phyloP scores from a whole-genome alignment of 2,797 vertebrate species.

The Triplophysa bombifrons region DNA sequence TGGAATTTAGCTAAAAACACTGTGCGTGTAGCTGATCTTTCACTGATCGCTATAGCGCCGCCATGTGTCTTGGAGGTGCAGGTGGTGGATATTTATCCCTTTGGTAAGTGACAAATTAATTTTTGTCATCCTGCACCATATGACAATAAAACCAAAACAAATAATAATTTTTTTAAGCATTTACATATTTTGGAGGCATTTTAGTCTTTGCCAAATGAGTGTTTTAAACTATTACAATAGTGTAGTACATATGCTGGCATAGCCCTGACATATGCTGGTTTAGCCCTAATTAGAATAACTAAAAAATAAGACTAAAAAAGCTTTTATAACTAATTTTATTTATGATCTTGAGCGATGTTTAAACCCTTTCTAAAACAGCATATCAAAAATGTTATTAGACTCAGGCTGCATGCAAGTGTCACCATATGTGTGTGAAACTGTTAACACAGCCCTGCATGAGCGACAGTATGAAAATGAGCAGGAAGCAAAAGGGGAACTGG shows the following conservation, averaged over 20 bases:
- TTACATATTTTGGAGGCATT: neutral
- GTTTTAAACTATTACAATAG: too few species aligned
- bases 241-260: too few species aligned
- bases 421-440: conserved; percentile 17
- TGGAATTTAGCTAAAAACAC: too few species aligned
- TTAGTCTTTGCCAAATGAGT: too few species aligned
- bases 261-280: too few species aligned
- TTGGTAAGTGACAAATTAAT: neutral
- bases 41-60: neutral
- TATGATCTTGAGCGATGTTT: neutral
- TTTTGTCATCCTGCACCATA: neutral
- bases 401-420: neutral
- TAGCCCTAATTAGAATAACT: too few species aligned
- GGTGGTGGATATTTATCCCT: neutral
- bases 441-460: conserved; percentile 64
- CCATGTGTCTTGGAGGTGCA: conserved; percentile 19
- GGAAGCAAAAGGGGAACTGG: conserved; percentile 83
- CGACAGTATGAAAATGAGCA: conserved; percentile 81
- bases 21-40: too few species aligned
- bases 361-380: neutral
- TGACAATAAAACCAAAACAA: neutral
- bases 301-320: too few species aligned
- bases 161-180: neutral
- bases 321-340: neutral
- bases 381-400: neutral